phyloP scores from a whole-genome alignment of 2,888 invertebrate species.

The Petrophora chlorosata region DNA sequence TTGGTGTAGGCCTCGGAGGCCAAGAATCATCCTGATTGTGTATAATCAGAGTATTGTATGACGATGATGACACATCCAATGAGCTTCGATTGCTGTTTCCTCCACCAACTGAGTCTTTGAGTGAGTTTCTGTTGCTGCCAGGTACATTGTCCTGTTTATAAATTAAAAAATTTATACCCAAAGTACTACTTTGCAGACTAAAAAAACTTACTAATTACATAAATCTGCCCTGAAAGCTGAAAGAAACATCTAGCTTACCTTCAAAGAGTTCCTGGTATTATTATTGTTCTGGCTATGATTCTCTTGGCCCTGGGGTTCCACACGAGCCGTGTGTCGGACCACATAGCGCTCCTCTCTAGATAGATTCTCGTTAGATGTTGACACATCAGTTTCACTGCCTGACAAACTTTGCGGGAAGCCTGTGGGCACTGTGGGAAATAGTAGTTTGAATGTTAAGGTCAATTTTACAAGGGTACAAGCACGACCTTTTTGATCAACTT shows the following conservation, averaged over 20 bases:
- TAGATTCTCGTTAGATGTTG: conserved; percentile 95
- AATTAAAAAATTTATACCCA: conserved; percentile 19
- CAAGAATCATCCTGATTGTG: conserved; percentile 90
- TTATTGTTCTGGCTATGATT: conserved; percentile 83
- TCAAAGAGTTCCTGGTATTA: conserved; percentile 84
- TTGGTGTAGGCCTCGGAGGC: conserved; percentile 82
- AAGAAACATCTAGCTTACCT: conserved; percentile 61
- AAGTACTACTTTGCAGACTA: background rate
- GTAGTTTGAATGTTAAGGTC: too few species aligned
- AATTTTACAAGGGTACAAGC: too few species aligned
- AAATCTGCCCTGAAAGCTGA: too few species aligned
- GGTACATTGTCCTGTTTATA: conserved; percentile 64
- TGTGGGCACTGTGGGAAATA: conserved; percentile 67
- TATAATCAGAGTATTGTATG: conserved; percentile 93
- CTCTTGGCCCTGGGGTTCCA: conserved; percentile 97
- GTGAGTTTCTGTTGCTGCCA: conserved; percentile 86
- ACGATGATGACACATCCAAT: conserved; percentile 89
- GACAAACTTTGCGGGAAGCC: conserved; percentile 90
- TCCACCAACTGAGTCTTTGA: conserved; percentile 83
- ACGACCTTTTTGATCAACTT: too few species aligned
- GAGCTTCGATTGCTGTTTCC: conserved; percentile 85
- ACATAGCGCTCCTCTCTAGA: conserved; percentile 93
- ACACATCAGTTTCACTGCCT: conserved; percentile 95
- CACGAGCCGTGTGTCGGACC: conserved; percentile 91
- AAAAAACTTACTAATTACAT: background rate